phyloP scores from a whole-genome alignment of 2,113 vertebrate species.

The Coptodon bakossiorum region DNA sequence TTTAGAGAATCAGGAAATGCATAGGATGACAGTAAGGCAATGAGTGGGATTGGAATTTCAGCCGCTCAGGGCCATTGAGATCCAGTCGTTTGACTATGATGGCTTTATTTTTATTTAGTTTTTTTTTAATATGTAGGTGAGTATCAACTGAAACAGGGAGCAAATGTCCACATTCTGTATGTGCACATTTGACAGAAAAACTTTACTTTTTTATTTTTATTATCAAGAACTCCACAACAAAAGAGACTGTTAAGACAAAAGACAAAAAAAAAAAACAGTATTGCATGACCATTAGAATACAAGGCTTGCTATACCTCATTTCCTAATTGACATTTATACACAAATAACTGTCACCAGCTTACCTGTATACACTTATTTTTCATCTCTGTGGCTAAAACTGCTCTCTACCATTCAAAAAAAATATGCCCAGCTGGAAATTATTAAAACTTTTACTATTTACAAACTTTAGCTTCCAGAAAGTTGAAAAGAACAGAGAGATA shows the following conservation, averaged over 20 bases:
- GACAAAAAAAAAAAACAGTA: not conserved
- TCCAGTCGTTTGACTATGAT: not conserved
- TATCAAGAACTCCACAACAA: not conserved
- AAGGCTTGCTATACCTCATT: not conserved
- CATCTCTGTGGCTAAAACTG: not conserved
- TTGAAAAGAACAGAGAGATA: not conserved
- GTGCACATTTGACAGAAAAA: not conserved
- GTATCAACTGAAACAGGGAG: not conserved
- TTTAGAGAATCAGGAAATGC: not conserved
- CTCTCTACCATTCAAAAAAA: not conserved
- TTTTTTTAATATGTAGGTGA: not conserved
- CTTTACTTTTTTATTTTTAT: not conserved
- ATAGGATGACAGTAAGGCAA: not conserved
- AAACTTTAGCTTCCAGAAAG: not conserved
- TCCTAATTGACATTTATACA: not conserved
- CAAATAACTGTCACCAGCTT: not conserved
- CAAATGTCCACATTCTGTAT: too few relatives aligned
- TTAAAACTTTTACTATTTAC: not conserved
- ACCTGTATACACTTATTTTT: not conserved
- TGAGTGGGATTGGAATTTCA: not conserved
- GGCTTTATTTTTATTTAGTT: not conserved
- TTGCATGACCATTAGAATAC: not conserved
- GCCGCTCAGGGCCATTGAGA: not conserved
- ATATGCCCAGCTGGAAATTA: not conserved
- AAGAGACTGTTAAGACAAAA: not conserved